These are phyloP conservation scores for Margarornis squamiger DNA, from an alignment of 2,797 vertebrate genomes.

Conservation along the genomic window DNA sequence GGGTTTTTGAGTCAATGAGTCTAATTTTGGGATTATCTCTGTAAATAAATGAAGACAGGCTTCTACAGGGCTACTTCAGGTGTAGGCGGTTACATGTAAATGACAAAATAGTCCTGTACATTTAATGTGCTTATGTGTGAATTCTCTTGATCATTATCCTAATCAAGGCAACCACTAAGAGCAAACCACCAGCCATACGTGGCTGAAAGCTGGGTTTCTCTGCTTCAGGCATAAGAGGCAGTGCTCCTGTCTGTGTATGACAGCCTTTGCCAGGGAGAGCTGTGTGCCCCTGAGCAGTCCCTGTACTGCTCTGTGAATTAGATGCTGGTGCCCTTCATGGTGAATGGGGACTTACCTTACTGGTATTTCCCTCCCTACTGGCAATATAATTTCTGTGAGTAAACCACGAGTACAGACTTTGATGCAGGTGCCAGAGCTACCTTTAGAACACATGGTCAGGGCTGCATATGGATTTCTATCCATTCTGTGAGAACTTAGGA, in stretches of 20 bases:
- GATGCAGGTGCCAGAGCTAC: not conserved
- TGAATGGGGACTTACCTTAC: not conserved
- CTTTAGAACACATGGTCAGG: not conserved
- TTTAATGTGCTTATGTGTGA: not conserved
- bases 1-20: not conserved
- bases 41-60: not conserved
- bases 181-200: not conserved
- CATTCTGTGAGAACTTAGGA: not conserved
- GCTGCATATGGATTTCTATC: not conserved
- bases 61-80: not conserved
- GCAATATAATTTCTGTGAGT: not conserved
- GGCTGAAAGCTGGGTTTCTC: not conserved
- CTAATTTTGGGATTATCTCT: not conserved
- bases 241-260: not conserved
- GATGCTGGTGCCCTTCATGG: not conserved
- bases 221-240: not conserved
- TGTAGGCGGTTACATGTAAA: not conserved
- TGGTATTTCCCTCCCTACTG: not conserved
- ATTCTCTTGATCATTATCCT: not conserved
- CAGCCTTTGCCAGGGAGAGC: not conserved
- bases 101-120: not conserved
- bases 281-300: not conserved
- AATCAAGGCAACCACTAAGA: not conserved
- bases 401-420: not conserved
- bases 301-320: fast-evolving